Conservation (phyloP, 2,888 invertebrate genomes). For the Clistopyga incitator region DNA sequence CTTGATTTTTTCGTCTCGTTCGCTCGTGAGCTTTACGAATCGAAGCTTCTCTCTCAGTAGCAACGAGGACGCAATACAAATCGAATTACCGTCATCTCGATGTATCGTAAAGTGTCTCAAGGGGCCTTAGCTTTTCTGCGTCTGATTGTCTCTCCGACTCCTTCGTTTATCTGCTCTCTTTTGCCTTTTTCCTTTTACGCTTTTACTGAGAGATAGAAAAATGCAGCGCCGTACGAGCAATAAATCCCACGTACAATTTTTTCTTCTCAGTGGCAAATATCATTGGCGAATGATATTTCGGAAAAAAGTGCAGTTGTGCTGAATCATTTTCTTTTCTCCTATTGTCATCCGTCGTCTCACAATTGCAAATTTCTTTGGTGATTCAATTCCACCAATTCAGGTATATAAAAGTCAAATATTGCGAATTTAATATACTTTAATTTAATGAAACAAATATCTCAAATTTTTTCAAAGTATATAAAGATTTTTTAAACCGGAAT, state of each 20-base stretch:
- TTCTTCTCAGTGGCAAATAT: slow-evolving; percentile 18
- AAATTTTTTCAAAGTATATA: too few species aligned
- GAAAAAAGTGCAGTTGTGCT: slow-evolving; percentile 6
- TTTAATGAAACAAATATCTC: too few species aligned
- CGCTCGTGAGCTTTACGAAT: slow-evolving; percentile 45
- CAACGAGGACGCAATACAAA: slow-evolving; percentile 65
- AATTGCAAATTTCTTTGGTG: too few species aligned
- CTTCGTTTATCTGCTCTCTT: slow-evolving; percentile 17
- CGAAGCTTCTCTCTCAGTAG: slow-evolving; percentile 48
- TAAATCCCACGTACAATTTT: slow-evolving; percentile 41
- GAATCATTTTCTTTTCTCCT: neutral
- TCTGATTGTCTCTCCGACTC: slow-evolving; percentile 24
- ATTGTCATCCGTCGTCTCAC: too few species aligned
- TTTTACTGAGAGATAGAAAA: slow-evolving; percentile 35
- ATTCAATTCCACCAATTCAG: too few species aligned
- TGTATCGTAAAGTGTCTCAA: slow-evolving; percentile 62
- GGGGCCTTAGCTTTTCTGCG: slow-evolving; percentile 46
- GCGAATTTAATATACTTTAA: too few species aligned
- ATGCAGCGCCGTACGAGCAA: slow-evolving; percentile 32
- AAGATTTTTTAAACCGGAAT: too few species aligned
- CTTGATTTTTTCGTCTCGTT: slow-evolving; percentile 38
- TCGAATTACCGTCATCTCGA: slow-evolving; percentile 68
- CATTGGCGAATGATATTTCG: neutral
- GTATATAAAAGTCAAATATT: too few species aligned
- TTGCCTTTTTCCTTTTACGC: neutral